phyloP scores from a whole-genome alignment of 2,888 invertebrate species.

The Cistogaster globosa region DNA sequence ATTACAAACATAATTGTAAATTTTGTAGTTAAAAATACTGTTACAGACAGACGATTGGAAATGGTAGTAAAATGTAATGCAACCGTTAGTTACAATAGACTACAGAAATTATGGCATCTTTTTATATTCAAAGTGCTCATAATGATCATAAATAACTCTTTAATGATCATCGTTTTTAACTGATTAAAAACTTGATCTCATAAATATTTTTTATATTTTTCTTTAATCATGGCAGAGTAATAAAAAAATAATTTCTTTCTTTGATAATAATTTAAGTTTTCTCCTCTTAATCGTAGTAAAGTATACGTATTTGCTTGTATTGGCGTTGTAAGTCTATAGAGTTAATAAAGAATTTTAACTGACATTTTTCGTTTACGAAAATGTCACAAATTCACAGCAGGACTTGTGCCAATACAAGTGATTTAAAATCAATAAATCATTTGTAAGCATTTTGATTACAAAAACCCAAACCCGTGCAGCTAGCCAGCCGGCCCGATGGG shows the following conservation, averaged over 20 bases:
- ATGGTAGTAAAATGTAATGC: constrained; percentile 50
- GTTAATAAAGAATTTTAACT: constrained; percentile 81
- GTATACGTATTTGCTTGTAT: neutral
- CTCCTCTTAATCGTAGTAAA: constrained; percentile 26
- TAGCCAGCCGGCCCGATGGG: constrained; percentile 22
- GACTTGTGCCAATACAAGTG: constrained; percentile 82
- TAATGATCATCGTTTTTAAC: constrained; percentile 59
- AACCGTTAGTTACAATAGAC: constrained; percentile 55
- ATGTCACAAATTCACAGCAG: constrained; percentile 83
- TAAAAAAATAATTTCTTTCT: constrained; percentile 60
- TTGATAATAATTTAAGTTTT: constrained; percentile 46
- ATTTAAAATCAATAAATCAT: constrained; percentile 83
- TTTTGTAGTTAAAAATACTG: constrained; percentile 43
- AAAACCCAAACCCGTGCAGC: constrained; percentile 20
- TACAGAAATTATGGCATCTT: constrained; percentile 33
- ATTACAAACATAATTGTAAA: constrained; percentile 57
- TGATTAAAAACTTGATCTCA: constrained; percentile 68
- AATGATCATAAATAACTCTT: constrained; percentile 50
- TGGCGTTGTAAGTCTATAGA: constrained; percentile 26
- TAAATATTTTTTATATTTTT: constrained; percentile 53
- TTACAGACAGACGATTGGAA: constrained; percentile 13
- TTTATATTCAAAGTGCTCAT: constrained; percentile 37
- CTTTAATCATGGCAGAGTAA: constrained; percentile 32
- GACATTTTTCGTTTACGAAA: constrained; percentile 82
- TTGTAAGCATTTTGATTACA: constrained; percentile 77